Base-by-base conservation (phyloP, 2,888 invertebrate genomes). In the Polietes domitor region DNA sequence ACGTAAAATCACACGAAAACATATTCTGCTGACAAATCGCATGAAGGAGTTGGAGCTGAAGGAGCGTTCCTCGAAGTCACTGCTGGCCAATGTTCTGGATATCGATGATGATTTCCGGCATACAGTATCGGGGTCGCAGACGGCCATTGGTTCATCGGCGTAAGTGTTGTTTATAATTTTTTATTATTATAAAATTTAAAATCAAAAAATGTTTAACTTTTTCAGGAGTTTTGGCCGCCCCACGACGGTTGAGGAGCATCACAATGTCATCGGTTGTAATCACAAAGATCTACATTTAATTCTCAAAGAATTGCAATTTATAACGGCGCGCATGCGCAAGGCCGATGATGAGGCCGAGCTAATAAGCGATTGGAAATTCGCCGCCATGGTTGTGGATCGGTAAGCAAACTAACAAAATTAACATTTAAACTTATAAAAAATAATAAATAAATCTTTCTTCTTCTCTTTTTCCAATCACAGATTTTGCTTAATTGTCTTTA, bases 381-480 rank as follows among this genome's bases (percentile, higher is more conserved):
- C 98, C 80, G 98, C 98, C 87, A 98, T 98, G 97, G 98, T 98
- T 92, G 98, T 99, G 92, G 98, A 99, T 94, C 96, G 97, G 94
- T 95, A 86, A 91, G 89, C 87, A 15, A 21, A 77, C 32, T 0
- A 6, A 15, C 2, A 6, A 47, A 7, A 47, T 47, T n/a, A 32
- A 9, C 9, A 47, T 47, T n/a, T 47, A 47, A 37, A 10, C 37
- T 9, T 37, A n/a, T n/a, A n/a, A n/a, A n/a, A n/a, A n/a, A n/a
- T n/a, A n/a, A n/a, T n/a, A n/a, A n/a, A n/a, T n/a, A n/a, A n/a
- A n/a, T n/a, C n/a, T n/a, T n/a, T n/a, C n/a, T n/a, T n/a, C n/a
- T n/a, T n/a, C n/a, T n/a, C n/a, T n/a, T n/a, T n/a, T n/a, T n/a
- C n/a, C n/a, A n/a, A n/a, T 91, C 92, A 83, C 93, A 95, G 96